phyloP scores from a whole-genome alignment of 2,113 vertebrate genomes.

The Ochotona curzoniae region DNA sequence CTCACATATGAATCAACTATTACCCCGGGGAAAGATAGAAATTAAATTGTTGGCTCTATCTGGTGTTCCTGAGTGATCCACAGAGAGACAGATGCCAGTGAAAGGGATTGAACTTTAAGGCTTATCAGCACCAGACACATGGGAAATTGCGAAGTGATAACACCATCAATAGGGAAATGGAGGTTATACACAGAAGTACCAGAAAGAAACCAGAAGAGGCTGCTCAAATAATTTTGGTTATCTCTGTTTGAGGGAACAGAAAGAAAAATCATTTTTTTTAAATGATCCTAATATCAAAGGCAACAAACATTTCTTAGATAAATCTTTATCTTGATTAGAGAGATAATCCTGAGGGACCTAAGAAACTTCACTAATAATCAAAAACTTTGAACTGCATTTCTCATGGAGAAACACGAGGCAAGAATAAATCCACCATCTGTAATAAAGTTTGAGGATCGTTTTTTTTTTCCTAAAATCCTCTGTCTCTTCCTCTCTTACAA shows the following conservation, averaged over 20 bases:
- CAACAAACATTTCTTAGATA: neutral
- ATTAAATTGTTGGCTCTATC: neutral
- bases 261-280: neutral
- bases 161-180: neutral
- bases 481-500: neutral
- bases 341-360: neutral
- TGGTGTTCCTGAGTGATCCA: neutral
- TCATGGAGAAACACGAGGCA: neutral
- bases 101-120: neutral
- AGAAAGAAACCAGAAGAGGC: neutral
- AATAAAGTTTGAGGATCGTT: constrained; percentile 22
- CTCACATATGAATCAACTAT: neutral
- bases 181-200: neutral
- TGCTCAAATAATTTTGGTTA: neutral
- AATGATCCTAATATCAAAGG: neutral
- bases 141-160: neutral
- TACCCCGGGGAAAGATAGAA: neutral
- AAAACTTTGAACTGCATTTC: neutral
- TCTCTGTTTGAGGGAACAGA: neutral
- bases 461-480: neutral
- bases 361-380: neutral
- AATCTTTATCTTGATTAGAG: neutral
- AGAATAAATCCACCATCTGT: neutral
- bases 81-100: neutral
- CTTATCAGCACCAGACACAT: neutral